phyloP scores from a whole-genome alignment of 2,797 vertebrate species.

The Sarcophilus harrisii region DNA sequence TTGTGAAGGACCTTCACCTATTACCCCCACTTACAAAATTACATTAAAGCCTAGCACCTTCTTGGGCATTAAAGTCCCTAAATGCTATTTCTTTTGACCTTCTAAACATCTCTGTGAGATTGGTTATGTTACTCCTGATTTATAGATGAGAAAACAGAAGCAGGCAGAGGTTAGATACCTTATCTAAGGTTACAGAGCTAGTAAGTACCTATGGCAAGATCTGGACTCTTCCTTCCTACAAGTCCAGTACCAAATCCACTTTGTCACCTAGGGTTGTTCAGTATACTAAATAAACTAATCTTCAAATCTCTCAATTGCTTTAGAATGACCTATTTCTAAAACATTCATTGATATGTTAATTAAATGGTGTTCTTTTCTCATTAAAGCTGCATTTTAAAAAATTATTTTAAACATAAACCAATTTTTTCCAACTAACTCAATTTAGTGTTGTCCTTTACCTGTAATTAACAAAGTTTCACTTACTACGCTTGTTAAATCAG shows the following conservation, averaged over 20 bases:
- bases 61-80: not conserved
- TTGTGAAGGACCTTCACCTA: not conserved
- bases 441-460: not conserved
- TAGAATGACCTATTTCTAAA: not conserved
- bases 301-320: not conserved
- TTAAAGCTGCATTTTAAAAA: not conserved
- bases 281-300: not conserved
- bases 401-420: not conserved
- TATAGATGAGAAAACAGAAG: constrained; percentile 14
- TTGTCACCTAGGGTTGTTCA: not conserved
- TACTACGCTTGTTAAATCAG: not conserved
- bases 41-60: not conserved
- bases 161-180: not conserved
- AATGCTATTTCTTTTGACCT: constrained; percentile 19
- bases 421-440: not conserved
- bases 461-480: not conserved
- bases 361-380: not conserved
- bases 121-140: constrained; percentile 7
- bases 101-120: not conserved
- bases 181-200: not conserved
- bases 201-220: not conserved
- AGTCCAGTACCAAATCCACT: not conserved
- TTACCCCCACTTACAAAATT: too few species aligned
- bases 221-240: constrained; percentile 19
- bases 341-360: not conserved